phyloP scores from a whole-genome alignment of 2,113 vertebrate species.

The Anguilla japonica region DNA sequence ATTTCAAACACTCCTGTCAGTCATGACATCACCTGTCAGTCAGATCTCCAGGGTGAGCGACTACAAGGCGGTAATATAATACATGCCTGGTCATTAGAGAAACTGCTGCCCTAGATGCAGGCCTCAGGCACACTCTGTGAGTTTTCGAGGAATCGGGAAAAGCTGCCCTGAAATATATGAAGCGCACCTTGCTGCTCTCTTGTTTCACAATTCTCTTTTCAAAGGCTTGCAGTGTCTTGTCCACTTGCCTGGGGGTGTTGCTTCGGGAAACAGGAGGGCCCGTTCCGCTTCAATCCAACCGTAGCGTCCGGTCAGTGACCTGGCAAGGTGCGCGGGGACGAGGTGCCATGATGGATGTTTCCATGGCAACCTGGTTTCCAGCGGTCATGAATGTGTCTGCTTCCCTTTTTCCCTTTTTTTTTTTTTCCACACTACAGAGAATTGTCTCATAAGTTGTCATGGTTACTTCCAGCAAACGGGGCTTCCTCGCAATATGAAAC shows the following conservation, averaged over 20 bases:
- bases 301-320: not conserved
- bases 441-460: not conserved
- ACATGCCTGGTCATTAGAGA: not conserved
- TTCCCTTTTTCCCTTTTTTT: not conserved
- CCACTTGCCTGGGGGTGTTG: not conserved
- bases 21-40: not conserved
- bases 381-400: not conserved
- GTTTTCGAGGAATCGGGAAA: not conserved
- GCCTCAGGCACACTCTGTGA: not conserved
- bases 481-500: not conserved
- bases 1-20: not conserved
- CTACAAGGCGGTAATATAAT: not conserved
- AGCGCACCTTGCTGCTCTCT: not conserved
- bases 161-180: not conserved
- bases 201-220: not conserved
- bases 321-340: not conserved
- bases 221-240: not conserved
- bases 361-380: conserved; percentile 1
- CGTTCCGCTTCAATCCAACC: not conserved
- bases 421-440: not conserved
- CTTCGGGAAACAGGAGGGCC: not conserved
- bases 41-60: not conserved
- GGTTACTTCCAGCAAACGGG: not conserved
- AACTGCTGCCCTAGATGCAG: not conserved
- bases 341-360: not conserved